A percentile compares a stretch with the other conserved stretches of the same genome.
Conservation (phyloP, 2,888 invertebrate genomes). For the Operophtera brumata region DNA sequence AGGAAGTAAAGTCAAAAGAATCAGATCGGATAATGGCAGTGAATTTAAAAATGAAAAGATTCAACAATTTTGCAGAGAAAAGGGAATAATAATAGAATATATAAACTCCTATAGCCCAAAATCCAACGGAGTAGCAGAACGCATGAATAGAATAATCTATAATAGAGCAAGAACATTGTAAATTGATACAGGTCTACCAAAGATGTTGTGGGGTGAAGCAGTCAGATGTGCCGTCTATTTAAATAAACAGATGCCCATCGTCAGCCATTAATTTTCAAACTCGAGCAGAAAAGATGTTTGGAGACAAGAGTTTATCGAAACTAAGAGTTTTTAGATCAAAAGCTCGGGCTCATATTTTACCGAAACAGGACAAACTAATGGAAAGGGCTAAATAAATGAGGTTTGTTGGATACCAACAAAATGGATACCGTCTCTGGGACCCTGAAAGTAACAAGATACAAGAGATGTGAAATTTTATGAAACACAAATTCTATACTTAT, state of each 20-base stretch:
- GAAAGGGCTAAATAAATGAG: slow-evolving; percentile 9
- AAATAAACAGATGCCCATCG: slow-evolving; percentile 26
- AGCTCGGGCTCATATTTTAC: slow-evolving; percentile 3
- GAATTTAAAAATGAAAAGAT: neutral
- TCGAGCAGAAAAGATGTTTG: neutral
- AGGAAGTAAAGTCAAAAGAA: too few relatives aligned
- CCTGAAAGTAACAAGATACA: slow-evolving; percentile 1
- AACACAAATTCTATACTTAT: neutral
- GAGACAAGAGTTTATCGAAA: neutral
- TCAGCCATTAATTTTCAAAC: slow-evolving; percentile 11
- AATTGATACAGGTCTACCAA: slow-evolving; percentile 22
- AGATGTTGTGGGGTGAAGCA: slow-evolving; percentile 29
- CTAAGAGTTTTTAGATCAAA: slow-evolving; percentile 9
- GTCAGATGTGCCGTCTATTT: slow-evolving; percentile 19
- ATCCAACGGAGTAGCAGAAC: too few relatives aligned
- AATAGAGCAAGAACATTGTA: slow-evolving; percentile 21
- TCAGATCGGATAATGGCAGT: too few relatives aligned
- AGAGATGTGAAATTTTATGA: slow-evolving; percentile 22
- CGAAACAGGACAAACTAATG: slow-evolving; percentile 5
- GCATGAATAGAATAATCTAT: slow-evolving; percentile 4
- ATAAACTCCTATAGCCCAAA: too few relatives aligned
- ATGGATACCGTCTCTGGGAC: slow-evolving; percentile 4
- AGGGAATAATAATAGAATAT: neutral
- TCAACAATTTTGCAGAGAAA: neutral
- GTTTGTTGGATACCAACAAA: slow-evolving; percentile 9